Conservation (phyloP, 30 jellyfish, hydroid and myxozoan species). For the Chrysaora quinquecirrha region DNA sequence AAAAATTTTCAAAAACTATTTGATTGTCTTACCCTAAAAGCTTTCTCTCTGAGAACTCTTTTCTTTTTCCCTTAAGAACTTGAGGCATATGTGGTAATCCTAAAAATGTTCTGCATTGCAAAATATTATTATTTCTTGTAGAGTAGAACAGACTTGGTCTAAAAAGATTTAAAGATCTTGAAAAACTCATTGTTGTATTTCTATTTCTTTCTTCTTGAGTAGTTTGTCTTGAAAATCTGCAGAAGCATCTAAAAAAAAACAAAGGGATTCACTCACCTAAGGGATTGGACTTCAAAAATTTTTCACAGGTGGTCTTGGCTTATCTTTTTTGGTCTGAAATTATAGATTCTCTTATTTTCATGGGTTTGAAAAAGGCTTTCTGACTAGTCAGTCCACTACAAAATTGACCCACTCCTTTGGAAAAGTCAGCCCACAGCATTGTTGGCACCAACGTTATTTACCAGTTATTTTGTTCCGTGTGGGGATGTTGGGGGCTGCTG, state of each 20-base stretch:
- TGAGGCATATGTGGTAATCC: slow-evolving; percentile 44
- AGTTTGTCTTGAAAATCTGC: not conserved
- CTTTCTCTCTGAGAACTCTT: slow-evolving; percentile 92
- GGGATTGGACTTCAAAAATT: too few species aligned
- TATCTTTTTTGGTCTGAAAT: too few species aligned
- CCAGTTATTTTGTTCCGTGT: too few species aligned
- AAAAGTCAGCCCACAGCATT: too few species aligned
- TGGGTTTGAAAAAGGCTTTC: too few species aligned
- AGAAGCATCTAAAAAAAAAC: not conserved
- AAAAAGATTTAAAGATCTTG: not conserved
- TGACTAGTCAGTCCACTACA: too few species aligned
- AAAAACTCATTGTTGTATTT: not conserved
- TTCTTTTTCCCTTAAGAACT: slow-evolving; percentile 58
- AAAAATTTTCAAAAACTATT: not conserved
- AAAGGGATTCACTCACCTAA: too few species aligned
- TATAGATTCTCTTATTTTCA: too few species aligned
- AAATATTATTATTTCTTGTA: not conserved
- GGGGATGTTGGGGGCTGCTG: too few species aligned
- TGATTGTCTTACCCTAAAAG: slow-evolving; percentile 77
- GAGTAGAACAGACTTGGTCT: not conserved
- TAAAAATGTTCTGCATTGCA: slow-evolving; percentile 35
- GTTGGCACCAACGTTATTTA: too few species aligned
- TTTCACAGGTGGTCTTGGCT: too few species aligned
- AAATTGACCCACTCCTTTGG: too few species aligned
- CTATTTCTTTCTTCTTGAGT: not conserved